Percentiles rank a stretch among this genome's conserved stretches.
phyloP scores from a whole-genome alignment of 2,888 invertebrate species.

The Pharmacophagus antenor region DNA sequence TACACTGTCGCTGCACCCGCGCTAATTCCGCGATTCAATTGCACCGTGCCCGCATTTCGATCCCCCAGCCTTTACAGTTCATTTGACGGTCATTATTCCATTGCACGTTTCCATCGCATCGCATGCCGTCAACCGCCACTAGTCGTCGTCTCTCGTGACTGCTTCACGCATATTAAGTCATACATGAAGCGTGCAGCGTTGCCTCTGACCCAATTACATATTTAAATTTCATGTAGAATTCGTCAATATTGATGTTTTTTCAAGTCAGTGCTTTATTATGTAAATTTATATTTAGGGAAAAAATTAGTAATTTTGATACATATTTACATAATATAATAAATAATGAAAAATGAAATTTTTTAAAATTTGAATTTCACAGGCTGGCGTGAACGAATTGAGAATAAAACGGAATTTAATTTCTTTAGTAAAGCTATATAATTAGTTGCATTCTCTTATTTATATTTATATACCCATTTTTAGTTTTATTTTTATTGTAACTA shows the following conservation, averaged over 20 bases:
- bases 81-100: slow-evolving; percentile 65
- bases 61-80: slow-evolving; percentile 53
- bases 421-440: no score
- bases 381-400: no score
- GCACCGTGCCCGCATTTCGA: slow-evolving; percentile 43
- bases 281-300: neutral
- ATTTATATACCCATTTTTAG: neutral
- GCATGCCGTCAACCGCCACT: slow-evolving; percentile 16
- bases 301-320: neutral
- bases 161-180: slow-evolving; percentile 22
- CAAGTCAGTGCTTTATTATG: neutral
- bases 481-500: no score
- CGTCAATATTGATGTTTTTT: neutral
- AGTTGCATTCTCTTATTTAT: neutral
- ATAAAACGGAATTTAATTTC: no score
- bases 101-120: slow-evolving; percentile 45
- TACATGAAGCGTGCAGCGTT: slow-evolving; percentile 10
- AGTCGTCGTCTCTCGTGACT: slow-evolving; percentile 8
- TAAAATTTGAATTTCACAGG: no score
- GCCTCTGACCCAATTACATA: slow-evolving; percentile 19
- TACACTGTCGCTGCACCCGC: slow-evolving; percentile 15
- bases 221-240: slow-evolving; percentile 3
- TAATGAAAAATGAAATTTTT: no score
- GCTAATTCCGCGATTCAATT: slow-evolving; percentile 33
- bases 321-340: no score